phyloP scores from a whole-genome alignment of 2,888 invertebrate species.

The Drosophila buzzatii region DNA sequence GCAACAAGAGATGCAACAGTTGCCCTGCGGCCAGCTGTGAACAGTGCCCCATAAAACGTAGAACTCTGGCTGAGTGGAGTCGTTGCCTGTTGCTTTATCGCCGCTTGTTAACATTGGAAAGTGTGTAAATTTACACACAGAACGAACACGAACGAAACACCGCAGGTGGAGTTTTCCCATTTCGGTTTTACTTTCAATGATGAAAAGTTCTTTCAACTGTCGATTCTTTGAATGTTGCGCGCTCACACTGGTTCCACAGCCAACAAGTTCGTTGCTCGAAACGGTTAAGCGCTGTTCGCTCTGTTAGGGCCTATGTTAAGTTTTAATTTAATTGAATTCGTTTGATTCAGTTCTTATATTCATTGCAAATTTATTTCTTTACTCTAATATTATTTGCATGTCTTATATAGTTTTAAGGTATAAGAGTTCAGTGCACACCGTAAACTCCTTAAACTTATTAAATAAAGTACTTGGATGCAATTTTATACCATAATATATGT shows the following conservation, averaged over 20 bases:
- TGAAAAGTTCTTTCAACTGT: constrained; percentile 42
- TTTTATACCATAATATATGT: too few species aligned
- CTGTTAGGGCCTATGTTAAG: constrained; percentile 20
- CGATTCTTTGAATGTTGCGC: constrained; percentile 15
- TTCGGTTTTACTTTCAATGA: constrained; percentile 69
- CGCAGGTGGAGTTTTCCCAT: constrained; percentile 52
- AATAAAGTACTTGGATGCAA: too few species aligned
- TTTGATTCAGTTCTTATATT: too few species aligned
- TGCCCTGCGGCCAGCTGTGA: constrained; percentile 40
- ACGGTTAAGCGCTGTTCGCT: constrained; percentile 39
- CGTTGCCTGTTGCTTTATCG: constrained; percentile 57
- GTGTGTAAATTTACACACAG: constrained; percentile 75
- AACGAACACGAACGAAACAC: constrained; percentile 14
- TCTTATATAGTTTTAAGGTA: too few species aligned
- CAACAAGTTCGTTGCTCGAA: constrained; percentile 44
- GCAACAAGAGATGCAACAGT: constrained; percentile 42
- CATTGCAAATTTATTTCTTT: too few species aligned
- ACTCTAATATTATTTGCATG: too few species aligned
- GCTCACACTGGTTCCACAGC: constrained; percentile 34
- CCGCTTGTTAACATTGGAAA: constrained; percentile 69
- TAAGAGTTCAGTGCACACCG: too few species aligned
- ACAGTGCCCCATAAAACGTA: constrained; percentile 51
- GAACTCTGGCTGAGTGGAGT: constrained; percentile 17
- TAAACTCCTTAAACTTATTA: too few species aligned
- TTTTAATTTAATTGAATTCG: neutral